Evolutionary conservation across 2,797 vertebrate genomes (phyloP), one percentile per base, ranked within the genome.

Genomic region (Enteromius anoplus): DNA sequence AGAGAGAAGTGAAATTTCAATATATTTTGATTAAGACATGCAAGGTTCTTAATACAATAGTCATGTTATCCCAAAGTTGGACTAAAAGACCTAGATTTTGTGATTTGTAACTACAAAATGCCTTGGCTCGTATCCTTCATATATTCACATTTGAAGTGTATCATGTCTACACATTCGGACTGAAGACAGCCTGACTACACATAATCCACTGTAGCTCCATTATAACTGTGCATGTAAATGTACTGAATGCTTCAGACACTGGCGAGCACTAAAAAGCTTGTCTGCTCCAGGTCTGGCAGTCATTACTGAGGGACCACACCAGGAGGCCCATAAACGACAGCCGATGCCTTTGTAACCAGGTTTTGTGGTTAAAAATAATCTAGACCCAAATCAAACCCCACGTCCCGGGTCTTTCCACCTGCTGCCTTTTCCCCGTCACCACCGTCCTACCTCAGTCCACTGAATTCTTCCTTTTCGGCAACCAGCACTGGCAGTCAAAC

Each of bases 401-500:
- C 17, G 21, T 75, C 29, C 21, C 7, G 17, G 70, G 66, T 75
- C 47, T 58, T 79, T 85, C 83, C 86, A 88, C 88, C 86, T 89
- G 87, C 86, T 86, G 78, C 55, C 88, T 87, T 88, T 81, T 65
- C n/a, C 69, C 5, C 32, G 26, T 81, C 75, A 62, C 49, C 68
- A 70, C 60, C 23, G 15, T 37, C 49, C 62, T 37, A 75, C 60
- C 83, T 85, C 68, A 77, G 85, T 86, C 85, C 82, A 82, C 89
- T 83, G 87, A 89, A 92, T 93, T 93, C 90, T 92, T 91, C 89
- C 91, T 89, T 85, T 93, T 93, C 89, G 87, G 86, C 89, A 91
- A 88, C 88, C 84, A 89, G 90, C 89, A 89, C 90, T 92, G 87
- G 91, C 90, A 92, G 91, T 93, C 91, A 93, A 93, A 92, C 88